phyloP scores from a whole-genome alignment of 2,797 vertebrate genomes.

The Caiman crocodilus region DNA sequence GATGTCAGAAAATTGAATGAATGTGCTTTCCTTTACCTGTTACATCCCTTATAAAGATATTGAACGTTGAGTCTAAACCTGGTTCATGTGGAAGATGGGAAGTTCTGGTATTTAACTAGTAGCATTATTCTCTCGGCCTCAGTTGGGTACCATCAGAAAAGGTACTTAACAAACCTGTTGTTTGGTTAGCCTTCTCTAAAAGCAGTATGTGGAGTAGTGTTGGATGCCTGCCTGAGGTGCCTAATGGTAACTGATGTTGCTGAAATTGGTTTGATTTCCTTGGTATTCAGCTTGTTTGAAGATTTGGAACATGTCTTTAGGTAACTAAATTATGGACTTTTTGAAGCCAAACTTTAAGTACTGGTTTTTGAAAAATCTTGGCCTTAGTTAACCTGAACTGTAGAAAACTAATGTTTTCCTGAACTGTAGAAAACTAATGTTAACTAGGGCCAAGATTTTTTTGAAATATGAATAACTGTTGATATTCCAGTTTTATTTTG shows the following conservation, averaged over 20 bases:
- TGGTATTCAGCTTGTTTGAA: background rate
- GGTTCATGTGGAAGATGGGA: background rate
- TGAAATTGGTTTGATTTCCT: background rate
- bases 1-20: background rate
- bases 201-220: background rate
- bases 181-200: background rate
- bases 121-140: background rate
- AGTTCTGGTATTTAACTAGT: background rate
- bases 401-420: background rate
- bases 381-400: background rate
- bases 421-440: too few relatives aligned
- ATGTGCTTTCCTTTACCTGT: rapidly evolving
- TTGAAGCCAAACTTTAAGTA: background rate
- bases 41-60: background rate
- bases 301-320: background rate
- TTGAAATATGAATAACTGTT: too few relatives aligned
- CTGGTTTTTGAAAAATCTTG: background rate
- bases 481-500: background rate
- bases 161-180: background rate
- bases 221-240: background rate
- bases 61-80: background rate
- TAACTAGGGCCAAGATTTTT: too few relatives aligned
- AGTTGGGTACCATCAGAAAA: background rate
- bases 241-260: background rate
- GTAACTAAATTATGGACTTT: background rate